Base-by-base conservation (phyloP, 1,140 invertebrate genomes). In the Hesperophylax magnus region DNA sequence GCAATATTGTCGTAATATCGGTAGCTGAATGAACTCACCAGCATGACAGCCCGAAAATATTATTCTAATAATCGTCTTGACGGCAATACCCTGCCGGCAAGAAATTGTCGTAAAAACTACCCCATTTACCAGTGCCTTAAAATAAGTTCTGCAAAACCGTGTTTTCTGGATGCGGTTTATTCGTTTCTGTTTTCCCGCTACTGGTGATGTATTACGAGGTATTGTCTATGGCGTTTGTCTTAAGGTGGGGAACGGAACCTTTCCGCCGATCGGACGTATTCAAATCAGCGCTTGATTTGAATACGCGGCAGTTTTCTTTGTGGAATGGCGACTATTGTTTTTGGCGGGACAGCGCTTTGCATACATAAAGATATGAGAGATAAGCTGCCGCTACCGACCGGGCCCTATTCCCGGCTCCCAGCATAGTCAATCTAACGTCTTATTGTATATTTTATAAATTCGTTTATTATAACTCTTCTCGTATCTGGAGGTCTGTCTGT, bases 271-370 rank as follows among this genome's bases (percentile, higher is more conserved):
- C 58, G 27, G 76, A 77, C 60, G 60, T 77, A 77, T 77, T 77
- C 76, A 77, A 77, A 77, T 65, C 76, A 67, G 31, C 58, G 18
- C 53, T 47, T 77, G 76, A 77, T 77, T 77, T 77, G 76, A 77
- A 77, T 77, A 77, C 76, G 72, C 72, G 56, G 72, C 72, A 76
- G 72, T 60, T 27, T 47, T 15, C 72, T 76, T 76, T 76, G 72
- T 76, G 72, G 27, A 58, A 76, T 76, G 72, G 72, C 72, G 72
- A 76, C 72, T 76, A 76, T 76, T 76, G 72, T 76, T 60, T 76
- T 76, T 76, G 72, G 54, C 56, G 54, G 56, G 56, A 60, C 39
- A 69, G 65, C 39, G 72, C 72, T 52, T 72, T 22, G 69, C 72
- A 76, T 58, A 61, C 27, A 76, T 18, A 76, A 58, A 76, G 72